These are phyloP conservation scores for Tenthredo livida DNA, from an alignment of 2,888 invertebrate species.

Conservation along the genomic window DNA sequence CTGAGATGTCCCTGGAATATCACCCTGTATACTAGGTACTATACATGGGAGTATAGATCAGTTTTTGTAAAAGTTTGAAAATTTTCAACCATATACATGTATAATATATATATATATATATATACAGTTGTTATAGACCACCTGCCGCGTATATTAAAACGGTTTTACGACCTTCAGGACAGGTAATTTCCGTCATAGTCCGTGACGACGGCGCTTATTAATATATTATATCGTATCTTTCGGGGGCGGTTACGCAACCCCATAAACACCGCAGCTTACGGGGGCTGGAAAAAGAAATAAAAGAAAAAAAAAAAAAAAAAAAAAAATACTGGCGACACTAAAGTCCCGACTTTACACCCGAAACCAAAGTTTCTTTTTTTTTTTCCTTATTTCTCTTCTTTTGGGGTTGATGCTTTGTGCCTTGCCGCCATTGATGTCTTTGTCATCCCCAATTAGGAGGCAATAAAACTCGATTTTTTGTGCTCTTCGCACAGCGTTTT, in stretches of 20 bases:
- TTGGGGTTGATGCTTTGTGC: conserved; percentile 66
- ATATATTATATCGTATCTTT: conserved; percentile 69
- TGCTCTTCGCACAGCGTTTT: conserved; percentile 28
- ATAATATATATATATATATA: too few relatives aligned
- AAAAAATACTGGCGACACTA: conserved; percentile 71
- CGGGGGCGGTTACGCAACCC: conserved; percentile 71
- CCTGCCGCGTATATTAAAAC: conserved; percentile 51
- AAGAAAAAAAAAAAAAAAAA: neutral
- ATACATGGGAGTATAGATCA: neutral
- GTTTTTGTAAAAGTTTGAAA: conserved; percentile 19
- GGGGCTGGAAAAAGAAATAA: conserved; percentile 42
- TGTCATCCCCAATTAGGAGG: conserved; percentile 76
- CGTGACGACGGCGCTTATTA: conserved; percentile 61
- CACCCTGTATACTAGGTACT: too few relatives aligned
- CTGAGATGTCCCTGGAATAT: too few relatives aligned
- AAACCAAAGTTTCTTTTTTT: conserved; percentile 70
- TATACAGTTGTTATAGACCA: conserved; percentile 29
- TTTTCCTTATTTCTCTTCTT: too few relatives aligned
- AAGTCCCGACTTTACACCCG: conserved; percentile 76
- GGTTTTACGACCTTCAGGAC: conserved; percentile 52
- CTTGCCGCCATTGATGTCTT: conserved; percentile 76
- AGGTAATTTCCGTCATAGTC: conserved; percentile 52
- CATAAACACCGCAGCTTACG: conserved; percentile 72
- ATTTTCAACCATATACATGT: neutral
- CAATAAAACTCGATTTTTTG: conserved; percentile 67